Percentiles rank a stretch among this genome's conserved stretches.
phyloP scores from a whole-genome alignment of 2,888 invertebrate genomes.

The Minunthozetes semirufus region DNA sequence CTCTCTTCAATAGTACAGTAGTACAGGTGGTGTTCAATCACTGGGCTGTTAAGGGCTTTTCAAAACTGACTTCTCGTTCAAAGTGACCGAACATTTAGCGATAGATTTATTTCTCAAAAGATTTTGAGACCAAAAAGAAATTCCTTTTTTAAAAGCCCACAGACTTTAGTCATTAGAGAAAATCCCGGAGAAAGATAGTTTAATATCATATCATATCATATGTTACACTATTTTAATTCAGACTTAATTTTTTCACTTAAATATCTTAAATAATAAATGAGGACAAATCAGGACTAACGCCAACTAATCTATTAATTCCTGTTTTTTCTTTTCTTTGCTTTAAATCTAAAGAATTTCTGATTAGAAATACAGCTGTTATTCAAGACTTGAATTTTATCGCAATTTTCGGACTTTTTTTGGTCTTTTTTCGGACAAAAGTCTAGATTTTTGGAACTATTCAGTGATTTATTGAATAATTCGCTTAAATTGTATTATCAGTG shows the following conservation, averaged over 20 bases:
- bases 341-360: too few relatives aligned
- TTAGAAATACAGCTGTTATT: too few relatives aligned
- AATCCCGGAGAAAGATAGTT: neutral
- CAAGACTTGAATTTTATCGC: too few relatives aligned
- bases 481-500: neutral
- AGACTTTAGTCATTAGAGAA: neutral
- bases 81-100: neutral
- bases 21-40: conserved; percentile 26
- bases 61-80: neutral
- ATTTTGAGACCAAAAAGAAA: neutral
- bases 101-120: neutral
- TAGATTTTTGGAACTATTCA: too few relatives aligned
- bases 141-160: neutral
- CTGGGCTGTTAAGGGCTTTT: neutral
- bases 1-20: neutral
- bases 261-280: neutral
- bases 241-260: neutral
- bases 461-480: too few relatives aligned
- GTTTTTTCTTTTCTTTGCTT: too few relatives aligned
- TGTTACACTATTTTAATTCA: neutral
- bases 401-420: too few relatives aligned
- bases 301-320: too few relatives aligned
- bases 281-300: conserved; percentile 1
- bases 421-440: too few relatives aligned
- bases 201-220: neutral